phyloP scores from a whole-genome alignment of 64 coral and sea anemone genomes.

The Catalaphyllia jardinei region DNA sequence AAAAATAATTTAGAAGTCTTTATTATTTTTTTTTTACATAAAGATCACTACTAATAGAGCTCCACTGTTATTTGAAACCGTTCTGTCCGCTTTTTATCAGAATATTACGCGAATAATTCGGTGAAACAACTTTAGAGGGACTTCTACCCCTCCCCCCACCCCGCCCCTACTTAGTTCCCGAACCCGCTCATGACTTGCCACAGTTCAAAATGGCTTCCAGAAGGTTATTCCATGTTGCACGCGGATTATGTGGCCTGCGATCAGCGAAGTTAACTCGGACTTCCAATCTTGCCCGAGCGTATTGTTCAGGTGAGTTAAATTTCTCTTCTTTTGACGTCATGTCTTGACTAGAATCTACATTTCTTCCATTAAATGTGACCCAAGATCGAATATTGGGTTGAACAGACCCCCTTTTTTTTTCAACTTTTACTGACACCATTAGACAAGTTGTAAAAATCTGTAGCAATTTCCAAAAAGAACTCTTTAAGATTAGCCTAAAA shows the following conservation, averaged over 20 bases:
- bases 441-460: no score
- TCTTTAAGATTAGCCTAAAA: no score
- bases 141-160: background rate
- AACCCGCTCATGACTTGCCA: no score
- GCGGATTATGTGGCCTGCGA: conserved; percentile 38
- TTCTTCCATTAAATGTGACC: no score
- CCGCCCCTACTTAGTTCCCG: background rate
- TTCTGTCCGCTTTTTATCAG: background rate
- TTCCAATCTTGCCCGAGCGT: conserved; percentile 19
- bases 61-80: background rate
- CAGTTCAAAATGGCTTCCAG: conserved; percentile 53
- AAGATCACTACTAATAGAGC: background rate
- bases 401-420: no score
- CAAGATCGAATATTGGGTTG: no score
- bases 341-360: background rate
- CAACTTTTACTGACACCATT: no score
- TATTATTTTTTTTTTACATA: background rate
- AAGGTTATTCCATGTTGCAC: conserved; percentile 62
- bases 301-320: conserved; percentile 53
- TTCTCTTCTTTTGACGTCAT: no score
- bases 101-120: background rate
- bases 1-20: background rate
- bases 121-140: background rate
- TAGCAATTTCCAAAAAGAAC: no score
- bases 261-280: background rate